A percentile compares a stretch with the other conserved stretches of the same genome.
Conservation (phyloP, 2,888 invertebrate species). For the Cristatella mucedo region DNA sequence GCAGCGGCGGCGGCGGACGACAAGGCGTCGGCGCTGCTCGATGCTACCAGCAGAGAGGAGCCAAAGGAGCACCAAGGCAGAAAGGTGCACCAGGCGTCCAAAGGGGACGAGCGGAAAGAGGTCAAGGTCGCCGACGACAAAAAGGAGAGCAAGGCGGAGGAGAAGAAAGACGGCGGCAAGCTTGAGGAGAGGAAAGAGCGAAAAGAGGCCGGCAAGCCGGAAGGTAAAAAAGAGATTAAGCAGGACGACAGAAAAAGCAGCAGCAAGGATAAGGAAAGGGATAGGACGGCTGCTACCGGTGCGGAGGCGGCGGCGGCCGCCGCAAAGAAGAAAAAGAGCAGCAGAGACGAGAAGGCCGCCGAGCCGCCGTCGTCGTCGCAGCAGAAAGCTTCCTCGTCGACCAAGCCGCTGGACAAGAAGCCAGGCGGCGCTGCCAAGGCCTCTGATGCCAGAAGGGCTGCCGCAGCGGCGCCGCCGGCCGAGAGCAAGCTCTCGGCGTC, state of each 20-base stretch:
- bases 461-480: too few species aligned
- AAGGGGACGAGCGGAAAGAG: conserved; percentile 19
- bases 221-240: conserved; percentile 12
- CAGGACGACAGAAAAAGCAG: conserved; percentile 6
- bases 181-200: conserved; percentile 13
- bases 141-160: conserved; percentile 11
- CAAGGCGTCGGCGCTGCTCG: too few species aligned
- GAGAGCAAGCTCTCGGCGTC: too few species aligned
- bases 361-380: neutral
- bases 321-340: neutral
- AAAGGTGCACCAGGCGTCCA: neutral
- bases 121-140: conserved; percentile 15
- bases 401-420: too few species aligned
- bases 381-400: too few species aligned
- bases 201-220: conserved; percentile 14
- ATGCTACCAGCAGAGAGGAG: too few species aligned
- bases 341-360: neutral
- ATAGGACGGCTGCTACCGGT: too few species aligned
- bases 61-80: conserved; percentile 22
- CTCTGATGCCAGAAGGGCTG: too few species aligned
- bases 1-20: too few species aligned
- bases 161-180: conserved; percentile 15
- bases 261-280: neutral
- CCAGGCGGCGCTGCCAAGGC: too few species aligned
- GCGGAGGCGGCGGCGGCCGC: too few species aligned